Percentiles rank a stretch among this genome's conserved stretches.
Conservation (phyloP, 2,888 invertebrate species). For the Aporophyla nigra region DNA sequence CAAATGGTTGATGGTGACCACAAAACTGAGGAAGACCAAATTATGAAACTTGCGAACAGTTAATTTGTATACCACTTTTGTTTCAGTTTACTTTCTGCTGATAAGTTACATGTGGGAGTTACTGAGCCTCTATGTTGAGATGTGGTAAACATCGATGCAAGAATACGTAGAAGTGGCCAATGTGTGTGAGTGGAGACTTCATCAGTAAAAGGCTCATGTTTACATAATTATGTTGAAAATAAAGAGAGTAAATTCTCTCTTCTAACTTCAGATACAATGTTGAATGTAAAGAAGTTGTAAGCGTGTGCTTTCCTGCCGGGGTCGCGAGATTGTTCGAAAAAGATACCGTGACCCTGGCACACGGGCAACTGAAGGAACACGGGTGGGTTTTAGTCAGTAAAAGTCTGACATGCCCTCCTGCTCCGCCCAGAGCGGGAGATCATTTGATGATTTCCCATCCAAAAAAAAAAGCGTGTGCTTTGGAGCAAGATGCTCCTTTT, state of each 20-base stretch:
- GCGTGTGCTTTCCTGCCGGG: slow-evolving; percentile 94
- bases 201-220: slow-evolving; percentile 95
- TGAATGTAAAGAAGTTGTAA: slow-evolving; percentile 94
- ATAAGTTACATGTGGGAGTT: slow-evolving; percentile 93
- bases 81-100: slow-evolving; percentile 91
- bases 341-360: too few relatives aligned
- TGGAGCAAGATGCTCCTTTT: slow-evolving; percentile 91
- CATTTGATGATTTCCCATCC: too few relatives aligned
- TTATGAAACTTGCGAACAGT: slow-evolving; percentile 92
- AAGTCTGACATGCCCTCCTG: too few relatives aligned
- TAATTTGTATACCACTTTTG: slow-evolving; percentile 93
- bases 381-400: too few relatives aligned
- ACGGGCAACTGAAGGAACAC: too few relatives aligned
- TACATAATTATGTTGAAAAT: slow-evolving; percentile 89
- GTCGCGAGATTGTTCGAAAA: too few relatives aligned
- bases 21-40: slow-evolving; percentile 86
- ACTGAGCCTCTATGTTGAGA: slow-evolving; percentile 93
- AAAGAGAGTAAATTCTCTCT: slow-evolving; percentile 92
- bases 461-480: slow-evolving; percentile 93
- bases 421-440: too few relatives aligned
- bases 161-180: slow-evolving; percentile 94
- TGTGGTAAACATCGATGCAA: slow-evolving; percentile 93
- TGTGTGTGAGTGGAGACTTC: slow-evolving; percentile 93
- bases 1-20: too few relatives aligned
- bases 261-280: slow-evolving; percentile 93